These are phyloP conservation scores for Rhynchonycteris naso DNA, from an alignment of 2,797 vertebrate species.

Conservation along the genomic window DNA sequence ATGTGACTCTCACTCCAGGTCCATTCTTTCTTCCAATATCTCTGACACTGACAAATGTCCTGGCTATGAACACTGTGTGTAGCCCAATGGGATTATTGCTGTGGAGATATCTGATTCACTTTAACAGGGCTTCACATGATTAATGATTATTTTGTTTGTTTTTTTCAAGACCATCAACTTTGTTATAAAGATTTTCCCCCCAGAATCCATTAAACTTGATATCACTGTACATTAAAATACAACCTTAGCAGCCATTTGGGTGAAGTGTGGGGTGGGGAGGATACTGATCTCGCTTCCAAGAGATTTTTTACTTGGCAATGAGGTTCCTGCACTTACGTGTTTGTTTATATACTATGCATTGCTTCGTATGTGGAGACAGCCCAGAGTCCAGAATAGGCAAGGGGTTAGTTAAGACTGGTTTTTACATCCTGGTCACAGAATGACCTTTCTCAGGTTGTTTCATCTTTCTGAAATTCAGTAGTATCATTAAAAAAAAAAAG, in stretches of 20 bases:
- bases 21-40: background rate
- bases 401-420: background rate
- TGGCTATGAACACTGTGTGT: background rate
- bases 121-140: background rate
- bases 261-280: background rate
- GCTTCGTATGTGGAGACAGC: background rate
- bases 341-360: background rate
- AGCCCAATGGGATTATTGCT: background rate
- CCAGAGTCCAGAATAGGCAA: background rate
- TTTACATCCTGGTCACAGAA: background rate
- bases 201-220: slow-evolving; percentile 8
- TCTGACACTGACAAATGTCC: background rate
- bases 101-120: background rate
- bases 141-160: background rate
- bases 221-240: background rate
- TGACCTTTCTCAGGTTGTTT: background rate
- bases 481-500: background rate
- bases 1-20: background rate
- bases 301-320: background rate
- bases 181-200: background rate
- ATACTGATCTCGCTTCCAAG: background rate
- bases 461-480: background rate
- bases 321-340: background rate
- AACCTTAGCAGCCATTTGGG: background rate
- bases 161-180: slow-evolving; percentile 43